Evolutionary conservation across 2,888 invertebrate species (phyloP).

Genomic region (Uropetala carovei): DNA sequence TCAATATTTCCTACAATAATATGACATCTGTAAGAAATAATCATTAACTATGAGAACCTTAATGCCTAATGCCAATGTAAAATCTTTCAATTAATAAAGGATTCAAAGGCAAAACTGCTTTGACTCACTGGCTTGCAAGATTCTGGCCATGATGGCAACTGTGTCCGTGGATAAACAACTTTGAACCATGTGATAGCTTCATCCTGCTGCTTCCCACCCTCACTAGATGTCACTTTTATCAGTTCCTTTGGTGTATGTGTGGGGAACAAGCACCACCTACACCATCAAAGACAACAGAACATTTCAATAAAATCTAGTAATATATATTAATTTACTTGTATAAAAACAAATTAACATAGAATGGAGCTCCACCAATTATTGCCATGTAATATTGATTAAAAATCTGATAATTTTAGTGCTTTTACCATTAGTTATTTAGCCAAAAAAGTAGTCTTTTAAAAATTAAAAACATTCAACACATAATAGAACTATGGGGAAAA

Average conservation of each 20-base stretch:
- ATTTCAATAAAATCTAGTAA: background rate
- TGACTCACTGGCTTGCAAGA: constrained; percentile 88
- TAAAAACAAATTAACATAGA: no score
- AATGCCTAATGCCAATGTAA: background rate
- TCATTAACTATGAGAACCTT: background rate
- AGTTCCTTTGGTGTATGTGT: constrained; percentile 97
- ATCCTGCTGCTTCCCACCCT: constrained; percentile 98
- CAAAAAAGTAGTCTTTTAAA: no score
- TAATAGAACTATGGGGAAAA: background rate
- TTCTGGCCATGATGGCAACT: constrained; percentile 91
- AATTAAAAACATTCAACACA: no score
- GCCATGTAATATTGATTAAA: no score
- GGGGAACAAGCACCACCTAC: constrained; percentile 98
- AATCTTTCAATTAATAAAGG: background rate
- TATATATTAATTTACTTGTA: no score
- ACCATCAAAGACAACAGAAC: constrained; percentile 61
- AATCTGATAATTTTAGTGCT: no score
- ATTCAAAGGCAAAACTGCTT: no score
- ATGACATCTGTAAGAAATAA: background rate
- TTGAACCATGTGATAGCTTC: constrained; percentile 99
- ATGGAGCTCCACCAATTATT: no score
- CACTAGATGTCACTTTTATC: constrained; percentile 92
- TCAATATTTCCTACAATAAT: background rate
- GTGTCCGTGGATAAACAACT: constrained; percentile 95
- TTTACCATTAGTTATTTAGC: no score